Evolutionary conservation across 1,140 invertebrate genomes (phyloP).

Genomic region (Uloborus diversus): DNA sequence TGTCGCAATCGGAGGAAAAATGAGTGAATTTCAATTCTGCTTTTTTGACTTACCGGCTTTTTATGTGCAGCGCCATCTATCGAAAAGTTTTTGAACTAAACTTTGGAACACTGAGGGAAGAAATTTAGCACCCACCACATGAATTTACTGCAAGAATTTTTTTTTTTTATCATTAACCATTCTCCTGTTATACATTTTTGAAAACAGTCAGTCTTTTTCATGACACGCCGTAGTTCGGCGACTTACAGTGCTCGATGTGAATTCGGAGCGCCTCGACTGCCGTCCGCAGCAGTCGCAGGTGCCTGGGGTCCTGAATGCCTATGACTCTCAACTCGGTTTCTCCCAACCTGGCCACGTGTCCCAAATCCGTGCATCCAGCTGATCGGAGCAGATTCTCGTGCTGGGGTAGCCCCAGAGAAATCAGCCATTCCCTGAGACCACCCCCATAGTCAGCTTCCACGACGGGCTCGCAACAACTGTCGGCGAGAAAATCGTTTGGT

Average conservation of each 20-base stretch:
- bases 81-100: too few relatives aligned
- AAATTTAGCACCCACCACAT: too few relatives aligned
- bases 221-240: too few relatives aligned
- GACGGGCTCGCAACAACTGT: slow-evolving; percentile 61
- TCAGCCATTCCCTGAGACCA: slow-evolving; percentile 65
- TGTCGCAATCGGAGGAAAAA: too few relatives aligned
- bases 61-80: too few relatives aligned
- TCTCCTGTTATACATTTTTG: too few relatives aligned
- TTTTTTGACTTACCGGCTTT: too few relatives aligned
- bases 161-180: too few relatives aligned
- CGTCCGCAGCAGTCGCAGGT: slow-evolving; percentile 57
- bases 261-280: slow-evolving; percentile 59
- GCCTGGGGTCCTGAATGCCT: slow-evolving; percentile 57
- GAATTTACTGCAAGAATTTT: too few relatives aligned
- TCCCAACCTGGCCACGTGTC: slow-evolving; percentile 49
- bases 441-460: slow-evolving; percentile 65
- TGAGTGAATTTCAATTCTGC: too few relatives aligned
- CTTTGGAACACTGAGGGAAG: too few relatives aligned
- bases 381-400: slow-evolving; percentile 61
- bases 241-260: slow-evolving; percentile 55
- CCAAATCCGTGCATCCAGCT: slow-evolving; percentile 37
- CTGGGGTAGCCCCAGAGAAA: slow-evolving; percentile 67
- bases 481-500: slow-evolving; percentile 64
- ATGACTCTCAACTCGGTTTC: slow-evolving; percentile 55
- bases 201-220: too few relatives aligned